phyloP scores from a whole-genome alignment of 2,888 invertebrate species.

The Pharmacophagus antenor region DNA sequence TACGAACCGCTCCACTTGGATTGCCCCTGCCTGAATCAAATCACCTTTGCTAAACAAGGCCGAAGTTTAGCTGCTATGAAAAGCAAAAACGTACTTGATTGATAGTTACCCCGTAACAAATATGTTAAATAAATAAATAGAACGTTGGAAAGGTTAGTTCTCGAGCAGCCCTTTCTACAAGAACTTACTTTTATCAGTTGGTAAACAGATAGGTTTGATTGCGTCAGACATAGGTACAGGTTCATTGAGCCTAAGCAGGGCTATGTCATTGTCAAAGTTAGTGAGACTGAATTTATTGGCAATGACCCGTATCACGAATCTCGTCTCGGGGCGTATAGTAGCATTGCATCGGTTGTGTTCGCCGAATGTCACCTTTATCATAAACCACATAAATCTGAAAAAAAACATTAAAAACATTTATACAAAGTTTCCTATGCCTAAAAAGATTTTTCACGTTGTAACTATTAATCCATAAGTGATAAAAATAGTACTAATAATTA shows the following conservation, averaged over 20 bases:
- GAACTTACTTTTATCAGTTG: slow-evolving; percentile 76
- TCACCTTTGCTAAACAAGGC: too few species aligned
- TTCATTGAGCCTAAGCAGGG: slow-evolving; percentile 89
- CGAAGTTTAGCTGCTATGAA: too few species aligned
- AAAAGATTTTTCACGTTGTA: too few species aligned
- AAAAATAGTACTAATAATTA: too few species aligned
- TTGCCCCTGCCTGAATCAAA: too few species aligned
- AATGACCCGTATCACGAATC: slow-evolving; percentile 88
- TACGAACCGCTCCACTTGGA: too few species aligned
- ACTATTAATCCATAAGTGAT: too few species aligned
- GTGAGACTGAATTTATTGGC: slow-evolving; percentile 90
- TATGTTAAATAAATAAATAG: too few species aligned
- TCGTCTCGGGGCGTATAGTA: slow-evolving; percentile 86
- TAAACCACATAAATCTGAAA: slow-evolving; percentile 94
- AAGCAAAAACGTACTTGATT: too few species aligned
- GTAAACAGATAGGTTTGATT: slow-evolving; percentile 92
- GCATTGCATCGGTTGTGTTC: slow-evolving; percentile 92
- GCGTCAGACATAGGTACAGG: slow-evolving; percentile 88
- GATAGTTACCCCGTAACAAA: too few species aligned
- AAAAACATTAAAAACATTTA: slow-evolving; percentile 1
- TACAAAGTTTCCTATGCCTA: background rate
- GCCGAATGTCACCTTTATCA: slow-evolving; percentile 93
- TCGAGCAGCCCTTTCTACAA: too few species aligned
- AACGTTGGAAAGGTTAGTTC: too few species aligned
- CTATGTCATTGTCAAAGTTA: slow-evolving; percentile 94